Conservation (phyloP, 2,888 invertebrate species). For the Cistogaster globosa region DNA sequence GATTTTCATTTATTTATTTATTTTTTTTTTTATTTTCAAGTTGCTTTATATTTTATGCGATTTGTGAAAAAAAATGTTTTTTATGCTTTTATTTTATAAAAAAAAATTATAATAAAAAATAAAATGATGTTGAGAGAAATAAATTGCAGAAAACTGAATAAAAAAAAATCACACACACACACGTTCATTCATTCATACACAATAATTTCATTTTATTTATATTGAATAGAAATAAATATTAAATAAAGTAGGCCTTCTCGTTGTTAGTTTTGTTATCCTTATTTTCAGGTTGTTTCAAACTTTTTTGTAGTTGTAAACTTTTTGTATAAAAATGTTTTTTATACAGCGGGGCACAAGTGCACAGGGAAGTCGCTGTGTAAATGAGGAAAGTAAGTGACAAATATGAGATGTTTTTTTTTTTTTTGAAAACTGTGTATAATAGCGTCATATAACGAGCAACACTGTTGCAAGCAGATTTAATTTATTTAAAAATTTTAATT, state of each 20-base stretch:
- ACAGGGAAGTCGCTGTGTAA: background rate
- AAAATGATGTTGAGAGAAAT: slow-evolving; percentile 16
- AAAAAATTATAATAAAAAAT: slow-evolving; percentile 35
- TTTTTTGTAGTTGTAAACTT: background rate
- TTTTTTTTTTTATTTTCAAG: background rate
- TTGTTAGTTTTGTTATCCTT: background rate
- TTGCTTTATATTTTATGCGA: slow-evolving; percentile 56
- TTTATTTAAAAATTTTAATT: too few species aligned
- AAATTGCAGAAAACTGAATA: slow-evolving; percentile 21
- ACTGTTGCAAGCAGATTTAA: too few species aligned
- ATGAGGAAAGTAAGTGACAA: too few species aligned
- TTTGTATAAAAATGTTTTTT: background rate
- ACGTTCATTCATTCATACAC: slow-evolving; percentile 45
- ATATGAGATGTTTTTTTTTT: too few species aligned
- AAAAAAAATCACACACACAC: too few species aligned
- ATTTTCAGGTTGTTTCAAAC: background rate
- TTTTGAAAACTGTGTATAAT: too few species aligned
- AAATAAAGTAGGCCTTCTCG: slow-evolving; percentile 48
- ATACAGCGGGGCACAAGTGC: background rate
- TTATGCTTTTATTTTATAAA: slow-evolving; percentile 25
- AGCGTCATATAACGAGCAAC: too few species aligned
- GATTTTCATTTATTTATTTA: background rate
- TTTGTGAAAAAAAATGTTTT: slow-evolving; percentile 57
- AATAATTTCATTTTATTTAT: slow-evolving; percentile 59
- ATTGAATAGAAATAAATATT: slow-evolving; percentile 55